Base-by-base conservation (phyloP, 2,797 vertebrate genomes). In the Lycodopsis pacificus region DNA sequence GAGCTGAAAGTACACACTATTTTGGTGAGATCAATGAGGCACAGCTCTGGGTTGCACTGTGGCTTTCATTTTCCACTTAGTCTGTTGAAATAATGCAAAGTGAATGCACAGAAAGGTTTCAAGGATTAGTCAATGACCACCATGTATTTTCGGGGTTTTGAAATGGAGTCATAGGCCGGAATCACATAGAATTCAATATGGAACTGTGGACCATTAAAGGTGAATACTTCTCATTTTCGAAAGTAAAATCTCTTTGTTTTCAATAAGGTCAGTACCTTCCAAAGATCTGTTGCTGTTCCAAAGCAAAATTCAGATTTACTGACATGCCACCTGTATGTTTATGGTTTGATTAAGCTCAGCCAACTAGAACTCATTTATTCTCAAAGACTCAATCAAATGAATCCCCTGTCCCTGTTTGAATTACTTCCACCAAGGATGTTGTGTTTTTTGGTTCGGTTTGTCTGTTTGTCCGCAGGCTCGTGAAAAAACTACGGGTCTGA, bases 1-100 rank as follows among this genome's bases (percentile, higher is more conserved):
- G 71, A 86, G 70, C 69, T 83, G 73, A 78, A 79, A 77, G 76
- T 22, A 76, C 77, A 78, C 65, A 20, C 61, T 75, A 68, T 51
- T 73, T 75, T 80, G 48, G 68, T 68, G 54, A 71, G 30, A 76
- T 77, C 74, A 54, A 54, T 62, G 32, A 66, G 17, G 42, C 71
- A 36, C 61, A 53, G 57, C 46, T 67, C 30, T 38, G 8, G 48
- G 62, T 70, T 58, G 59, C 10, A 12, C 22, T 14, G 5, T 67
- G 48, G 40, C 32, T 12, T 77, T 51, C 4, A 53, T 73, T 46
- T 56, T 36, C 34, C 13, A 63, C 20, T 30, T 48, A 49, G 19
- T 51, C 17, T 25, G n/a, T 38, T 70, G 11, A 72, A 42, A 42
- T 9, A 65, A 72, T 27, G 58, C 36, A 56, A 40, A 1, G 20